Evolutionary conservation across 2,797 vertebrate species (phyloP), one percentile per base, ranked within the genome.

Genomic region (Alexandromys oeconomus): DNA sequence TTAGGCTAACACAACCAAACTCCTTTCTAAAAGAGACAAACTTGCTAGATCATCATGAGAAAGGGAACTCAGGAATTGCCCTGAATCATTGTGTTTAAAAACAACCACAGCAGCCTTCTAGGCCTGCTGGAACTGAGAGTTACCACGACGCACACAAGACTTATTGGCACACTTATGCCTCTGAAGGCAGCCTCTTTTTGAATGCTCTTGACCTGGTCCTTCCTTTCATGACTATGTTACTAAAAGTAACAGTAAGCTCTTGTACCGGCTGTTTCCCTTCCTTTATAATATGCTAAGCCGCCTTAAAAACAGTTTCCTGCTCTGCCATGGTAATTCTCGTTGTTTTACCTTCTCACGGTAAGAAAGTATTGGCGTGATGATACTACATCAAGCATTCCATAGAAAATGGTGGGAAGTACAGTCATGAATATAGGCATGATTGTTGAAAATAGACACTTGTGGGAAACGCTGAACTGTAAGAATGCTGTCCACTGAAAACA

Each of bases 31-130:
- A 93, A 91, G 43, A 78, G 81, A 82, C 54, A 95, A 43, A 76
- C 48, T 25, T 59, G 43, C 37, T 69, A 69, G 69, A 65, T 89
- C 80, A 92, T 65, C 34, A 8, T 34, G 51, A 82, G 57, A 51
- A 51, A 84, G 54, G n/a, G 7, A 89, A 73, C 15, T 69, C n/a
- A 77, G 57, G 37, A 48, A 87, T 71, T 81, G 6, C 65, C 57
- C 84, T 17, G 9, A 73, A 96, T 85, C 9, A 63, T 46, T 89
- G 84, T 51, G 6, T 87, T 92, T 91, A 11, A 91, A 91, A 93
- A 73, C 43, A 86, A 87, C 5, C 65, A 31, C 48, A 77, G 46
- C 14, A 59, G 54, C 76, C 48, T 27, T 51, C 57, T 19, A 89
- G 81, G 37, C 73, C n/a, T 77, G 5, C 81, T 67, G 46, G 34